Conservation (phyloP, 2,888 invertebrate genomes). For the Xylocampa areola region DNA sequence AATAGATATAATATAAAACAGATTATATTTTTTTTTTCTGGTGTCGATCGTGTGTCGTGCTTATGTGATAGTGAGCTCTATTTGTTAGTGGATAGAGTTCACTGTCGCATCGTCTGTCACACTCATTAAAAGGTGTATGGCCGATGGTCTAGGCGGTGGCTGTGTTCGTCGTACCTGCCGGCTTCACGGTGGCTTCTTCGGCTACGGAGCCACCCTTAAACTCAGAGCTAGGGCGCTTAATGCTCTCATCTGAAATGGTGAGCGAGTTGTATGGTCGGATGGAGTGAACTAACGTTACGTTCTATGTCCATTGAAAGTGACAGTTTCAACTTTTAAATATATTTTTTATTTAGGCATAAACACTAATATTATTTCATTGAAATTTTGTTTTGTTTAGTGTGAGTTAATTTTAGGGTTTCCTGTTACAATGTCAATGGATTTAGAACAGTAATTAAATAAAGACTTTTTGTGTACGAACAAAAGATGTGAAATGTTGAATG, state of each 20-base stretch:
- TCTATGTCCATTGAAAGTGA: slow-evolving; percentile 75
- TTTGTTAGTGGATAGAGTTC: slow-evolving; percentile 70
- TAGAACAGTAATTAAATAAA: slow-evolving; percentile 60
- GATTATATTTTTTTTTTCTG: slow-evolving; percentile 84
- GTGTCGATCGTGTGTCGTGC: slow-evolving; percentile 87
- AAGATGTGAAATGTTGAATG: slow-evolving; percentile 64
- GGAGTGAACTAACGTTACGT: slow-evolving; percentile 79
- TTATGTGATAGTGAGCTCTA: slow-evolving; percentile 84
- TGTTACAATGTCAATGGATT: slow-evolving; percentile 46
- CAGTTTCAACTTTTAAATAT: slow-evolving; percentile 20
- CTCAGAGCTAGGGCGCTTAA: slow-evolving; percentile 96
- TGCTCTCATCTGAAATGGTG: slow-evolving; percentile 92
- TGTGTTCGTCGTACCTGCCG: slow-evolving; percentile 85
- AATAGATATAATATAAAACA: slow-evolving; percentile 88
- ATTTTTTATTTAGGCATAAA: background rate
- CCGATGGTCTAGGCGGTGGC: slow-evolving; percentile 85
- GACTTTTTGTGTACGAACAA: slow-evolving; percentile 62
- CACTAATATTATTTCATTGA: no score
- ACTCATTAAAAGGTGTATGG: slow-evolving; percentile 82
- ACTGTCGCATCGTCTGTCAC: slow-evolving; percentile 85
- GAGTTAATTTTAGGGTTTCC: background rate
- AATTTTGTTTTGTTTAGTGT: background rate
- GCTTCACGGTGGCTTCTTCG: slow-evolving; percentile 84
- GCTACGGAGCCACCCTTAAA: slow-evolving; percentile 92
- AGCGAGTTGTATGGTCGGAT: slow-evolving; percentile 86